Evolutionary conservation across 2,797 vertebrate species (phyloP), one percentile per base, ranked within the genome.

Genomic region (Antrozous pallidus): DNA sequence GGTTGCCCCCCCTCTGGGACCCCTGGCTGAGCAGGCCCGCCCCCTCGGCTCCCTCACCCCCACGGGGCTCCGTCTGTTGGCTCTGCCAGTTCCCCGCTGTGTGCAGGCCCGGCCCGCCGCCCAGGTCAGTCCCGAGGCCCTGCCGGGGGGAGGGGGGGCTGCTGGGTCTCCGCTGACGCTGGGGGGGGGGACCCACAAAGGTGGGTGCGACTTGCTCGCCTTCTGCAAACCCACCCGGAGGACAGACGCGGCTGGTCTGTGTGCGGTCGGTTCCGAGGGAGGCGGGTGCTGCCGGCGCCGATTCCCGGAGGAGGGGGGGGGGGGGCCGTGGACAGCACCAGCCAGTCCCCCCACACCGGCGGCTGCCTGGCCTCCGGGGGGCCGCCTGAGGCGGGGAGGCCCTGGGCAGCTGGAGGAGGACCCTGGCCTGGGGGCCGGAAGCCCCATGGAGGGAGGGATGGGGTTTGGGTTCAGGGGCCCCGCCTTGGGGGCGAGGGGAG

Each of bases 121-220:
- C 51, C 13, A 1, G 4, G 4, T 26, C 56, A 18, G 36, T 8
- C 14, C 70, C 38, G 85, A 61, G 42, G 16, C 16, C 40, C 1
- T 0, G 42, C 1, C 0, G 42, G 18, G 42, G 31, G 9, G 0
- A 1, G 42, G 38, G 13, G 7, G 7, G 33, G 26, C 6, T 10
- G 3, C 2, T 8, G 16, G n/a, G 26, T 28, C 40, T 20, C 3
- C 3, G n/a, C 61, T 14, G 13, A 36, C 22, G 0, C 13, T 18
- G 20, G 0, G 7, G n/a, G 2, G 33, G 40, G 16, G 42, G 17
- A 1, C 33, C 22, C 24, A 33, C 1, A 2, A 22, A 14, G 49
- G 51, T 26, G 14, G 22, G 89, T 31, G 45, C 16, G 0, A 4
- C 26, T 5, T 9, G 0, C n/a, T 22, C 2, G 0, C 16, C 0